These are phyloP conservation scores for Orchesella flavescens DNA, from an alignment of 2,888 invertebrate genomes.

Conservation along the genomic window DNA sequence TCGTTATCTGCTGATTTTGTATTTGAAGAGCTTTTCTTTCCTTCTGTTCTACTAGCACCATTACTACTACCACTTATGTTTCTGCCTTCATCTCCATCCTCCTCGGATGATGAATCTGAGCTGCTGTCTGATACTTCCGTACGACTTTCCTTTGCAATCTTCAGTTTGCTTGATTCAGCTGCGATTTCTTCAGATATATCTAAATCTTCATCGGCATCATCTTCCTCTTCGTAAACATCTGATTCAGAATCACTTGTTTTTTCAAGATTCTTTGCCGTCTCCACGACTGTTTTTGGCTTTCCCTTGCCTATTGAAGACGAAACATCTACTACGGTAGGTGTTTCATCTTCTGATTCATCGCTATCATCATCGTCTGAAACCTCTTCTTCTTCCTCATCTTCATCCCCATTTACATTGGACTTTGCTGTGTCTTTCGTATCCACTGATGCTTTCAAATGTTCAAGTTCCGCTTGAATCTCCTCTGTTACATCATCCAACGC, in stretches of 20 bases:
- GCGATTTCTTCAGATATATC: background rate
- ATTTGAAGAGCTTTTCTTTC: background rate
- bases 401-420: background rate
- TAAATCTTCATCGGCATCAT: slow-evolving; percentile 4
- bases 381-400: slow-evolving; percentile 30
- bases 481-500: slow-evolving; percentile 46
- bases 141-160: too few species aligned
- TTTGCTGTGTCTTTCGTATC: too few species aligned
- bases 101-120: too few species aligned
- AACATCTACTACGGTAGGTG: too few species aligned
- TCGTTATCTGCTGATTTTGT: background rate
- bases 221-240: slow-evolving; percentile 9
- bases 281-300: too few species aligned
- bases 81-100: too few species aligned
- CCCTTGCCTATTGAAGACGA: too few species aligned
- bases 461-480: slow-evolving; percentile 43
- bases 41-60: too few species aligned
- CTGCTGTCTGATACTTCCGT: too few species aligned
- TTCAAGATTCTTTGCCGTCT: too few species aligned
- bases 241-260: background rate
- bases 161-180: too few species aligned
- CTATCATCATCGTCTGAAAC: slow-evolving; percentile 38
- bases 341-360: slow-evolving; percentile 51
- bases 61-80: too few species aligned
- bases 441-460: slow-evolving; percentile 33